phyloP scores from a whole-genome alignment of 2,797 vertebrate genomes.

The Crocidura indochinensis region DNA sequence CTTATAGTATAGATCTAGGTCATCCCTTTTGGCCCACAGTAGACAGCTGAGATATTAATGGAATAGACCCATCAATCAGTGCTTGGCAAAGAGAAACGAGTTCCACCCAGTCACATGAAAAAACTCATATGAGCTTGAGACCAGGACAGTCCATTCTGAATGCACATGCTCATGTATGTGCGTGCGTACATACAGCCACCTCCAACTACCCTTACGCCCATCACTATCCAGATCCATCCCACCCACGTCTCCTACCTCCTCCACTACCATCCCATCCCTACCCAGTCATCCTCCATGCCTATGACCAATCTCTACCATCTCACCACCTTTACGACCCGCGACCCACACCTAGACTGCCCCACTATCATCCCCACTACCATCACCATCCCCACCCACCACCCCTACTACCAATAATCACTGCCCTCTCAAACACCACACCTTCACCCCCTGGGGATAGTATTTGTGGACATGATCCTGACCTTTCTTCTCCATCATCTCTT shows the following conservation, averaged over 20 bases:
- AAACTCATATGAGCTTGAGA: not conserved
- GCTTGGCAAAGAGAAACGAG: not conserved
- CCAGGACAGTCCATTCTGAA: not conserved
- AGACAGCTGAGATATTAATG: not conserved
- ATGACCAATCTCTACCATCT: not conserved
- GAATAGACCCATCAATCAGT: not conserved
- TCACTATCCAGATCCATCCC: too few relatives aligned
- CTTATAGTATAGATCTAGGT: not conserved
- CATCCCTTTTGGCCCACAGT: not conserved
- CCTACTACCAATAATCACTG: too few relatives aligned
- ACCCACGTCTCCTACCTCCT: not conserved
- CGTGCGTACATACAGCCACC: too few relatives aligned
- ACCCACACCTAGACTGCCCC: too few relatives aligned
- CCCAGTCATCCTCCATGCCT: too few relatives aligned
- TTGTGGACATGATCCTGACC: not conserved
- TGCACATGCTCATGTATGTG: not conserved
- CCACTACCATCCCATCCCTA: not conserved
- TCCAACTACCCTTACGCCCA: too few relatives aligned
- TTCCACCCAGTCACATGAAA: not conserved
- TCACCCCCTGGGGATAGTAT: not conserved
- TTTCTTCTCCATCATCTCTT: slow-evolving; percentile 33
- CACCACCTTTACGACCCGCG: too few relatives aligned
- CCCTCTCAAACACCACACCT: too few relatives aligned
- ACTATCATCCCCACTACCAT: not conserved
- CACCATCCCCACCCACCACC: too few relatives aligned